Percentiles rank a stretch among this genome's conserved stretches.
Conservation (phyloP, 2,113 vertebrate genomes). For the Zeus faber region DNA sequence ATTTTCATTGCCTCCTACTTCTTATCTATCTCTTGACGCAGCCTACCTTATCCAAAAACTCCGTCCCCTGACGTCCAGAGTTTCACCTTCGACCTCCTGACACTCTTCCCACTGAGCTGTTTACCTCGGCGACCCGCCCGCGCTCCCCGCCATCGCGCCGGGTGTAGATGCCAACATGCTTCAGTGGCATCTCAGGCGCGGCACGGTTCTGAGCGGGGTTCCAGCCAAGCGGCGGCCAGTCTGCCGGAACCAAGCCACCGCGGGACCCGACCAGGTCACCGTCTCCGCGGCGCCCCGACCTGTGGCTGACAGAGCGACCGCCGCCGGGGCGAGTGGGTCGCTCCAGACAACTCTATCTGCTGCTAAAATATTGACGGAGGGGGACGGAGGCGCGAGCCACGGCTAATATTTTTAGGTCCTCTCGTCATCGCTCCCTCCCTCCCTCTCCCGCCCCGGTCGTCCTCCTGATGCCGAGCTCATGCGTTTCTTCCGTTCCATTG, state of each 20-base stretch:
- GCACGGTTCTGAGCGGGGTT: no score
- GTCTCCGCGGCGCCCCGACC: conserved; percentile 61
- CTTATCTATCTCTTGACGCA: no score
- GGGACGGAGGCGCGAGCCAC: conserved; percentile 30
- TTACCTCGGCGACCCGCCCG: no score
- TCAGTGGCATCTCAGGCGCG: conserved; percentile 24
- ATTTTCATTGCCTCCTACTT: no score
- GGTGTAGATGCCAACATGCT: conserved; percentile 25
- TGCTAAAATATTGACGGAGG: conserved; percentile 67
- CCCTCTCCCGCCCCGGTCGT: conserved; percentile 34
- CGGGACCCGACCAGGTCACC: conserved; percentile 67
- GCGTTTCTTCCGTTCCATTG: conserved; percentile 71
- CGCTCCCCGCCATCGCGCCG: no score
- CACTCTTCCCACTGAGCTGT: no score
- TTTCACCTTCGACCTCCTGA: no score
- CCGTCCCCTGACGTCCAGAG: no score
- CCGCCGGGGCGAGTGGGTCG: conserved; percentile 54
- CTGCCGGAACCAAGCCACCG: no score
- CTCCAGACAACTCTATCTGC: conserved; percentile 44
- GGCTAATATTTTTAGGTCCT: conserved; percentile 64
- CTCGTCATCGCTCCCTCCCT: conserved; percentile 59
- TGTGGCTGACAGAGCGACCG: conserved; percentile 60
- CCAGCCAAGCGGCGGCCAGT: no score
- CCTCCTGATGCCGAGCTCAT: conserved; percentile 69
- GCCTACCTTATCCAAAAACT: no score